Base-by-base conservation (phyloP, 2,113 vertebrate genomes). In the Xiphophorus maculatus region DNA sequence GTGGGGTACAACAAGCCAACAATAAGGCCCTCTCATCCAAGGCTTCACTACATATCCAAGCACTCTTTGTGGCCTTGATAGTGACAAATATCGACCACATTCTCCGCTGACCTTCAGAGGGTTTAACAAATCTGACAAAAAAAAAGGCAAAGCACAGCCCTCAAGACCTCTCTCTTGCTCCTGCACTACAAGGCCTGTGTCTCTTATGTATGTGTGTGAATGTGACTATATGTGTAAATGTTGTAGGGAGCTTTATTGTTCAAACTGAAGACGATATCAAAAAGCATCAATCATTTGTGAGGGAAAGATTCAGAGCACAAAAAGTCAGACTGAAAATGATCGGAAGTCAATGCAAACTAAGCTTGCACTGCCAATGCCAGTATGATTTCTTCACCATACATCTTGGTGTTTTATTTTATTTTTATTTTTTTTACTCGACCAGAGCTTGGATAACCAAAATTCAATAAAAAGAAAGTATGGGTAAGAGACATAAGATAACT, bases 1-100 rank as follows among this genome's bases (percentile, higher is more conserved):
- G 97, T 4, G 97, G 98, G 91, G 97, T 99, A 54, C 96, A 98
- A 92, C 96, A 96, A 94, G 96, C 97, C 12, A 95, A 96, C 69
- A 94, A 93, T 17, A 78, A 94, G 76, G 92, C 89, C 40, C 82
- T 89, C 30, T 90, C 89, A 81, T 90, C 2, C 93, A 89, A 71
- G 77, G 74, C 88, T 63, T 87, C 87, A 80, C 72, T 87, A 70
- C 79, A 90, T 60, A 60, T 87, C 74, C 88, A 77, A 0, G 88
- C 93, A 85, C 91, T 97, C 86, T 86, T 94, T 73, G 82, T 94
- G 80, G 84, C 96, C 91, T 90, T 95, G 82, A 83, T 91, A 81
- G 94, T 92, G 79, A 81, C 96, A 84, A 85, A 87, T 81, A 94
- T 90, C 7, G 94, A 94, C 70, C 69, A 71, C 32, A 94, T 97